Evolutionary conservation across 1,140 invertebrate genomes (phyloP).

Genomic region (Brachystomella parvula): DNA sequence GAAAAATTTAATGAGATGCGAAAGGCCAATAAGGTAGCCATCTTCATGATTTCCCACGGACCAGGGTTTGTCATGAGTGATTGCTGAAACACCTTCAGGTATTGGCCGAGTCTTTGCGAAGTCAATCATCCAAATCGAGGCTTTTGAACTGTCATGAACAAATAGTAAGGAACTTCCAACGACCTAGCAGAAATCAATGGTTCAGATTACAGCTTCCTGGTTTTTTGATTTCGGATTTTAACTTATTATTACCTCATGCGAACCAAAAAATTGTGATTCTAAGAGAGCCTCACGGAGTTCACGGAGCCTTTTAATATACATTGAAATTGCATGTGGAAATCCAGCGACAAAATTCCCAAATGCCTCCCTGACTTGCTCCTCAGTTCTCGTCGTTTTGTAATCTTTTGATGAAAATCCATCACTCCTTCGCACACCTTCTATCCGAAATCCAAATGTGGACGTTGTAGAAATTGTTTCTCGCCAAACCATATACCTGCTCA

Average conservation of each 20-base stretch:
- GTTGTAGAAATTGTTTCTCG: constrained; percentile 94
- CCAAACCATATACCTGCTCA: constrained; percentile 90
- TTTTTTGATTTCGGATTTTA: background rate
- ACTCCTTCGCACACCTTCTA: constrained; percentile 78
- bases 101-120: constrained; percentile 90
- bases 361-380: constrained; percentile 68
- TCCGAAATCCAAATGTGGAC: constrained; percentile 69
- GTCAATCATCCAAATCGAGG: constrained; percentile 94
- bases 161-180: constrained; percentile 94
- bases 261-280: constrained; percentile 76
- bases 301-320: constrained; percentile 75
- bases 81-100: constrained; percentile 57
- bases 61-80: constrained; percentile 79
- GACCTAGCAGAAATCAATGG: constrained; percentile 49
- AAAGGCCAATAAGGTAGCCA: constrained; percentile 87
- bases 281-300: constrained; percentile 71
- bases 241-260: constrained; percentile 63
- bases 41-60: constrained; percentile 97
- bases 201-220: background rate
- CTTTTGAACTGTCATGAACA: constrained; percentile 80
- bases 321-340: constrained; percentile 63
- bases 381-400: constrained; percentile 88
- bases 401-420: constrained; percentile 85
- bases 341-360: constrained; percentile 73
- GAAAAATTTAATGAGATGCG: constrained; percentile 87